Evolutionary conservation across 2,888 invertebrate species (phyloP), one percentile per base, ranked within the genome.

Genomic region (Ditylenchus weischeri): DNA sequence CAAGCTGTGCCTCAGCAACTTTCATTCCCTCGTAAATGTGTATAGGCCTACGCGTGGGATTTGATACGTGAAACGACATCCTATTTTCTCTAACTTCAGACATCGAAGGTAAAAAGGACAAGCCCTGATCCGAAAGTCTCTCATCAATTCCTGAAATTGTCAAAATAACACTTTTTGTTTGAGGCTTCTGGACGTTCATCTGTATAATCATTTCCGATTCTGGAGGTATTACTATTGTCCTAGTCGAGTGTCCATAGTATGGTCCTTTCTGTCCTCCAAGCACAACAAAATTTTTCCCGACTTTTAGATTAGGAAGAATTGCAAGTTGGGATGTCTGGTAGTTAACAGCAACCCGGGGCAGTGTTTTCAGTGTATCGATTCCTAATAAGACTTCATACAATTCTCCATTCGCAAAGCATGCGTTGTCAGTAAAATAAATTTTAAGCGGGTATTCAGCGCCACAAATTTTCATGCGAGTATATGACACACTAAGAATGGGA

Each of bases 351-450:
- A 50, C 21, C 50, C 50, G 6, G 18, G 50, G 50, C 50, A 50
- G 21, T 50, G 18, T 50, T 50, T 21, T 50, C 6, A 50, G 50
- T 19, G 50, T 50, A 50, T 50, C 50, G 18, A 50, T 21, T 18
- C 50, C 50, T 21, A 50, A 50, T 19, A 50, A 19, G 5, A 50
- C 21, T 50, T 50, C n/a, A 50, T 50, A 50, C 18, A 21, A 50
- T 6, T 50, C 50, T 50, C n/a, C 21, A 19, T 50, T 18, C 6
- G 21, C 18, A 21, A 50, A 50, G 5, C n/a, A 50, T 18, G 2
- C 50, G 21, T 21, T 50, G 50, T 50, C 50, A 50, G 50, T 50
- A 18, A 50, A 21, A 50, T 50, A 50, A 50, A 50, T 21, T 50
- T 50, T 50, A 4, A 50, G 18, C 21, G 18, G 18, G 18, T 19